Percentiles rank a stretch among this genome's conserved stretches.
Evolutionary conservation across 2,797 vertebrate species (phyloP).

Genomic region (Cirrhinus molitorella): DNA sequence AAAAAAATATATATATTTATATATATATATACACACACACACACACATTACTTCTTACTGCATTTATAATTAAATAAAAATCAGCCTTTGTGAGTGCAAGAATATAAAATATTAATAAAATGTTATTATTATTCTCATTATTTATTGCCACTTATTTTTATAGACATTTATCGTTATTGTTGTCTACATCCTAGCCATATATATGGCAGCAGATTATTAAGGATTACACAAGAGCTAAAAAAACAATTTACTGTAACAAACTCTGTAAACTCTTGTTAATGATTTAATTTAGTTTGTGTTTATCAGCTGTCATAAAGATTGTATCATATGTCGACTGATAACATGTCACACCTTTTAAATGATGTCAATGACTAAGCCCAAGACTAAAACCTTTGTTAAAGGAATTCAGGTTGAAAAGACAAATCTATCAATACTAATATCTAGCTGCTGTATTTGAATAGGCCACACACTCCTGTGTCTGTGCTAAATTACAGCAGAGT

Average conservation of each 20-base stretch:
- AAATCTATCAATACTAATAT: constrained; percentile 4
- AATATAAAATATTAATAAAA: not conserved
- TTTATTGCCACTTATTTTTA: not conserved
- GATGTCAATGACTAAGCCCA: not conserved
- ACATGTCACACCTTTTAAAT: not conserved
- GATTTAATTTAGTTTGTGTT: not conserved
- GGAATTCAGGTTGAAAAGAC: not conserved
- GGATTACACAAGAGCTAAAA: not conserved
- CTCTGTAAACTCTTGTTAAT: constrained; percentile 24
- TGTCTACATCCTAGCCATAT: not conserved
- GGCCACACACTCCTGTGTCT: constrained; percentile 54
- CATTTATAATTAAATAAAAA: too few species aligned
- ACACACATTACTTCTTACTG: not conserved
- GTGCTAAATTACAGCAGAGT: constrained; percentile 54
- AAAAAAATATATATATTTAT: not conserved
- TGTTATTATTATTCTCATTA: too few species aligned
- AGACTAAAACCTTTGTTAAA: not conserved
- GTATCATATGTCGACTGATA: not conserved
- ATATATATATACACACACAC: too few species aligned
- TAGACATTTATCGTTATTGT: not conserved
- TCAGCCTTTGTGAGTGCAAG: not conserved
- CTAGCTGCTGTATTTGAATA: constrained; percentile 15
- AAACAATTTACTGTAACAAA: not conserved
- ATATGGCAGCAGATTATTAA: not conserved
- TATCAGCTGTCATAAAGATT: constrained; percentile 22